Evolutionary conservation across 2,113 vertebrate species (phyloP).

Genomic region (Chamaea fasciata): DNA sequence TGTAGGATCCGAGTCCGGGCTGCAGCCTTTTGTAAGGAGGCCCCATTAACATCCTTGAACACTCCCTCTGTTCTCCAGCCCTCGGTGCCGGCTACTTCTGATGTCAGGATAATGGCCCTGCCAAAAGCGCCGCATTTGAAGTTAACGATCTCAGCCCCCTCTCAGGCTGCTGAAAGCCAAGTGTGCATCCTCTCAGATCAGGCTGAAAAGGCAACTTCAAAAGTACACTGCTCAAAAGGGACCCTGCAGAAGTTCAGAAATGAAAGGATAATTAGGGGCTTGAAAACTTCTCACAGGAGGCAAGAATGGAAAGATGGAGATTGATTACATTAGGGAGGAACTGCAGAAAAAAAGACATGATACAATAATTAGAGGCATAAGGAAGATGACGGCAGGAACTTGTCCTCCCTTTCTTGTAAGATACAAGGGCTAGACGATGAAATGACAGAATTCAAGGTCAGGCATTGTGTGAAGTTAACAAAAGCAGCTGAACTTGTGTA

Average conservation of each 20-base stretch:
- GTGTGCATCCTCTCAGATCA: background rate
- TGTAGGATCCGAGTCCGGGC: background rate
- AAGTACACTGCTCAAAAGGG: background rate
- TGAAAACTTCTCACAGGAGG: background rate
- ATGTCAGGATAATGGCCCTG: background rate
- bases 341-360: background rate
- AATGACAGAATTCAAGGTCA: background rate
- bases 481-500: background rate
- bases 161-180: background rate
- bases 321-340: background rate
- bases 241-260: background rate
- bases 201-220: background rate
- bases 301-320: background rate
- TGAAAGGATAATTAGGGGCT: background rate
- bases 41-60: background rate
- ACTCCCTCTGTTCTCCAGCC: background rate
- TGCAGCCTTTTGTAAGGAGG: background rate
- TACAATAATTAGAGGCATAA: background rate
- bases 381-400: background rate
- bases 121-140: background rate
- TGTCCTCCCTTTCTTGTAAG: background rate
- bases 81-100: background rate
- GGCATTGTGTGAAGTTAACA: background rate
- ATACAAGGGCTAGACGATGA: background rate
- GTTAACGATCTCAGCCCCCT: background rate